phyloP scores from a whole-genome alignment of 2,797 vertebrate genomes.

The Sebastes paucispinis region DNA sequence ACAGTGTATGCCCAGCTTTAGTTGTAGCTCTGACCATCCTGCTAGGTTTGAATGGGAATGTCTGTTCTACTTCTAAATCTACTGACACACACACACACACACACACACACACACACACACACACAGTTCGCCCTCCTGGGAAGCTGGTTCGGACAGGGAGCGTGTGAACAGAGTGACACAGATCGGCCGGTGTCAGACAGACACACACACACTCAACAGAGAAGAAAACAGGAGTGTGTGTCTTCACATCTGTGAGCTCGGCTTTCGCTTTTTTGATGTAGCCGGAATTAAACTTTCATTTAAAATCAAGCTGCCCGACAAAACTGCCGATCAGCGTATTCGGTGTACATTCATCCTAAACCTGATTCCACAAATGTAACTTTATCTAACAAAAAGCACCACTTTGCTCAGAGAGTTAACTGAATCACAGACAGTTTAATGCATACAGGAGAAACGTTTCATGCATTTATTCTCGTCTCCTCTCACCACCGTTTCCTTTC shows the following conservation, averaged over 20 bases:
- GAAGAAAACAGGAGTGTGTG: not conserved
- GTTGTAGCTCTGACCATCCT: too few relatives aligned
- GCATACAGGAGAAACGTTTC: not conserved
- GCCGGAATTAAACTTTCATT: not conserved
- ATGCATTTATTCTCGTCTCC: not conserved
- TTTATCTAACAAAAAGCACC: not conserved
- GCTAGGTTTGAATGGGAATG: too few relatives aligned
- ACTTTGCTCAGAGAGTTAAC: not conserved
- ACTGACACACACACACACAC: not conserved
- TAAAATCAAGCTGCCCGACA: not conserved
- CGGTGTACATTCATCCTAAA: not conserved
- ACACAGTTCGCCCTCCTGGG: constrained; percentile 6
- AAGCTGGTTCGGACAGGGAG: constrained; percentile 36
- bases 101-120: not conserved
- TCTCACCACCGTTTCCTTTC: not conserved
- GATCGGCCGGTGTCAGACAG: constrained; percentile 20
- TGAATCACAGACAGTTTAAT: constrained; percentile 4
- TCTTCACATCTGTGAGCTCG: constrained; percentile 12
- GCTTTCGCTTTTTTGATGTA: not conserved
- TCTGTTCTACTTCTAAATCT: too few relatives aligned
- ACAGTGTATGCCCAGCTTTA: too few relatives aligned
- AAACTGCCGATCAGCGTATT: not conserved
- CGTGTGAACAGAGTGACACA: constrained; percentile 63
- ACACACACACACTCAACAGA: not conserved
- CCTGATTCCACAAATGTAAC: not conserved